Base-by-base conservation (phyloP, 2,888 invertebrate species). In the Apodemia duryi region DNA sequence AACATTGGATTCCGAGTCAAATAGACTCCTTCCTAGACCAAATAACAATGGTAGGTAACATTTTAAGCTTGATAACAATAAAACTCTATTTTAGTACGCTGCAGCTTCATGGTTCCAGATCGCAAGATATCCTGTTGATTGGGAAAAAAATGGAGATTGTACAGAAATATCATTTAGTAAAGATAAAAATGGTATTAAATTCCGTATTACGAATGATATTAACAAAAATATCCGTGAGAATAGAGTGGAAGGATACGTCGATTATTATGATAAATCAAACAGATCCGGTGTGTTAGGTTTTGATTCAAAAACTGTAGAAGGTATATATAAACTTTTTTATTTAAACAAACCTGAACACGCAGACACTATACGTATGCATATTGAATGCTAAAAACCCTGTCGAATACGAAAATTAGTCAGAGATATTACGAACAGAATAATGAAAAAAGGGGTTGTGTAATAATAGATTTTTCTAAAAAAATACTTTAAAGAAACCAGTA, bases 141-240 rank as follows among this genome's bases (percentile, higher is more conserved):
- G 57, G 57, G 35, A 60, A n/a, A 60, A 60, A 7, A 60, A 2
- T 13, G 57, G 57, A 35, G 57, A 60, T 60, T 60, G 57, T n/a
- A 5, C 1, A 35, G 35, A 60, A 29, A 13, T 57, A 57, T 28
- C 28, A 11, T 57, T 57, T 32, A 57, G 13, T 13, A 57, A 54
- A 32, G 57, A 57, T 57, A 5, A 57, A 29, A 57, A 57, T 32
- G 57, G 57, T 10, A 57, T 32, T 6, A 13, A 57, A 13, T 57
- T 57, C 13, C 13, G 13, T 2, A 2, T 6, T 5, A 57, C 57
- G 7, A 57, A 57, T 57, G 32, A 32, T 32, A 32, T 57, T 32
- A 28, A 13, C 11, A 57, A 32, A 6, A 57, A 32, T 13, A 29
- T 13, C 5, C 32, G 7, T n/a, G 57, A 60, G 35, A 51, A 51